phyloP scores from a whole-genome alignment of 1,140 invertebrate species.

The Tetraneura akinire region DNA sequence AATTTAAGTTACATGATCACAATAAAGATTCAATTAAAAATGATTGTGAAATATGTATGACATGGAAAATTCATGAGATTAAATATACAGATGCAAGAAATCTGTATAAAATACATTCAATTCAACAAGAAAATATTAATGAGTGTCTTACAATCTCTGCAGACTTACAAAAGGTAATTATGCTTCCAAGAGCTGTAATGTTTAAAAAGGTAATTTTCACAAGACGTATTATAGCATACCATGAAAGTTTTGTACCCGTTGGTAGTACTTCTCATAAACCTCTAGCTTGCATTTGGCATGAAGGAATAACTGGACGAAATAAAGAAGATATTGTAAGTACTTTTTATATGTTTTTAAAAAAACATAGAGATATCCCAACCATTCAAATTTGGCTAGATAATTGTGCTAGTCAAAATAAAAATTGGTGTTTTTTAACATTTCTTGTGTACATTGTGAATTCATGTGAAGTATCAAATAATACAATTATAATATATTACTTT shows the following conservation, averaged over 20 bases:
- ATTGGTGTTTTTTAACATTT: constrained; percentile 5
- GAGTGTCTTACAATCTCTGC: constrained; percentile 41
- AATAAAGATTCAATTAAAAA: constrained; percentile 12
- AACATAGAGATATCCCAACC: background rate
- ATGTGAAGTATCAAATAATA: background rate
- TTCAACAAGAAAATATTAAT: background rate
- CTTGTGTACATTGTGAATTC: too few species aligned
- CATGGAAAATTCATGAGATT: constrained; percentile 1
- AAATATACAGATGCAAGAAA: constrained; percentile 1
- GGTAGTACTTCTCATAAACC: background rate
- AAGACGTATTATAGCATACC: constrained; percentile 14
- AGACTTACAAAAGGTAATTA: constrained; percentile 54
- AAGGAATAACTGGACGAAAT: constrained; percentile 1
- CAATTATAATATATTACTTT: constrained; percentile 3
- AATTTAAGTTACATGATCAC: background rate
- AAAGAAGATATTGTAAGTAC: constrained; percentile 28
- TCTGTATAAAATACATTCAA: constrained; percentile 1
- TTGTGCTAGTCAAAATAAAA: constrained; percentile 2
- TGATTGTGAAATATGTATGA: constrained; percentile 20
- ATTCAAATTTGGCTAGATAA: constrained; percentile 22
- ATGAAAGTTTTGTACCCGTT: background rate
- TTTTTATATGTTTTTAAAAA: constrained; percentile 1
- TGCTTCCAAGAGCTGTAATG: constrained; percentile 52
- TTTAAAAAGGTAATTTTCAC: constrained; percentile 53
- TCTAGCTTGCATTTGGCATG: background rate